phyloP scores from a whole-genome alignment of 2,113 vertebrate genomes.

The Cyanoderma ruficeps region DNA sequence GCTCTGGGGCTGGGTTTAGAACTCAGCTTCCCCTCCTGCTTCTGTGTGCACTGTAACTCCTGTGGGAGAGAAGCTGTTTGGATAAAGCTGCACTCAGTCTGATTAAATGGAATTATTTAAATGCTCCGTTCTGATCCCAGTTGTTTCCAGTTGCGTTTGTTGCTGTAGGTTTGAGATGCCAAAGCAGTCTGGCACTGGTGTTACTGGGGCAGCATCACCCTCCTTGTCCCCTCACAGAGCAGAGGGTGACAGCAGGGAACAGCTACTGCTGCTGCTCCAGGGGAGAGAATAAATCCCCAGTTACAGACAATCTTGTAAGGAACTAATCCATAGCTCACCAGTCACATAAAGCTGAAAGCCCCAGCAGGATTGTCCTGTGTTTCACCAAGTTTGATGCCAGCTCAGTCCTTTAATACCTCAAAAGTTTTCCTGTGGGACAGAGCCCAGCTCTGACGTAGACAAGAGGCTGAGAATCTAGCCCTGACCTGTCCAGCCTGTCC shows the following conservation, averaged over 20 bases:
- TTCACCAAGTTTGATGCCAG: neutral
- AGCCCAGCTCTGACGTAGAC: neutral
- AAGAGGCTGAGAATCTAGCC: neutral
- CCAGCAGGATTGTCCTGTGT: neutral
- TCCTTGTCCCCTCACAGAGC: neutral
- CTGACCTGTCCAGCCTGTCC: neutral
- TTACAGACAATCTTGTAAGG: neutral
- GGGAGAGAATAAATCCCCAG: neutral
- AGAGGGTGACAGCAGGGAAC: neutral
- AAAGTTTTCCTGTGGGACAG: neutral
- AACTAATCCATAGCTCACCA: neutral
- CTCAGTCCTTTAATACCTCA: neutral
- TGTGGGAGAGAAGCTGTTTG: neutral
- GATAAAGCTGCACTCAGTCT: neutral
- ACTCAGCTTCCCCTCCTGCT: neutral
- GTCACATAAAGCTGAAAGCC: fast-evolving
- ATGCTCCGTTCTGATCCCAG: neutral
- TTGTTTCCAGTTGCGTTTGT: neutral
- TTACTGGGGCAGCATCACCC: neutral
- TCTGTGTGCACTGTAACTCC: constrained; percentile 28
- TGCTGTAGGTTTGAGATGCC: neutral
- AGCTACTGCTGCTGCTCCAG: fast-evolving
- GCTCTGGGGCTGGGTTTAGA: neutral
- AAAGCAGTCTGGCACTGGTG: neutral
- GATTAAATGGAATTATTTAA: constrained; percentile 62